Percentiles rank a stretch among this genome's conserved stretches.
Evolutionary conservation across 1,140 invertebrate genomes (phyloP).

Genomic region (Neelides sp.): DNA sequence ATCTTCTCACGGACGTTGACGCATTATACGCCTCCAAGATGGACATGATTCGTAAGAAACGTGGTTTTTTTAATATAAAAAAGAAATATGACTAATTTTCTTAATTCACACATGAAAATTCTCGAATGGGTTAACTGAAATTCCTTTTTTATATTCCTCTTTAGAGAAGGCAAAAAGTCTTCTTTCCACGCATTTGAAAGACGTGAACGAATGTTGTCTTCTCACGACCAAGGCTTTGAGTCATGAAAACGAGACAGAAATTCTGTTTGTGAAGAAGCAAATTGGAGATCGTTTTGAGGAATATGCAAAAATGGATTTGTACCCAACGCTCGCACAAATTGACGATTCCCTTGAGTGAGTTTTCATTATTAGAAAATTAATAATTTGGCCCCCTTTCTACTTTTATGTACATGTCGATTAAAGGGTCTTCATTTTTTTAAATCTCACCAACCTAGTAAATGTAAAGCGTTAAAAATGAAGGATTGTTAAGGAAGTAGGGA

Average conservation of each 20-base stretch:
- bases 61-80: neutral
- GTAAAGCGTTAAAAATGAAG: too few relatives aligned
- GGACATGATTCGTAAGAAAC: conserved; percentile 34
- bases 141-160: too few relatives aligned
- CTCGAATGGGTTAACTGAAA: too few relatives aligned
- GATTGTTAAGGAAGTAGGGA: too few relatives aligned
- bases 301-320: conserved; percentile 34
- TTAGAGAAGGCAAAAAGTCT: conserved; percentile 35
- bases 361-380: too few relatives aligned
- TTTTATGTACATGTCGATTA: too few relatives aligned
- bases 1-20: conserved; percentile 38
- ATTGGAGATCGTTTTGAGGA: conserved; percentile 41
- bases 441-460: too few relatives aligned
- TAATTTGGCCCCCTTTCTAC: too few relatives aligned
- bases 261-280: conserved; percentile 44
- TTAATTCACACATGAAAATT: too few relatives aligned
- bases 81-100: too few relatives aligned
- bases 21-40: conserved; percentile 37
- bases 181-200: conserved; percentile 37
- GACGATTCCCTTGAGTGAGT: conserved; percentile 30
- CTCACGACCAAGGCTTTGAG: conserved; percentile 41
- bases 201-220: conserved; percentile 36
- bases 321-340: conserved; percentile 4
- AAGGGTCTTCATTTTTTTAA: too few relatives aligned
- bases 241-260: conserved; percentile 41